These are phyloP conservation scores for Gryllus longicercus DNA, from an alignment of 2,888 invertebrate species.

Conservation along the genomic window DNA sequence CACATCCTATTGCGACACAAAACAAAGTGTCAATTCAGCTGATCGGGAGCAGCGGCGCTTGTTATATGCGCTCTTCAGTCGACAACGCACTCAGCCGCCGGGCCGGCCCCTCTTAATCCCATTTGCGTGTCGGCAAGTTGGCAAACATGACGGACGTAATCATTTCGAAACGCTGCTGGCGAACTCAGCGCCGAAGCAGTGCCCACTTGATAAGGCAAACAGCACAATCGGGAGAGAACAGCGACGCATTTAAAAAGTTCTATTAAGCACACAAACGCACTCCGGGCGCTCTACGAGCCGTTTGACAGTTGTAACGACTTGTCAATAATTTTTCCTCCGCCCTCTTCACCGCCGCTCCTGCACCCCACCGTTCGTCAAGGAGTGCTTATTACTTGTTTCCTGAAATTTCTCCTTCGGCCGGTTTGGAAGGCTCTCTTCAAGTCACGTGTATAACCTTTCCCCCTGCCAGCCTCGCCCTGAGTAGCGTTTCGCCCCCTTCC, in stretches of 20 bases:
- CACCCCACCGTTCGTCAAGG: neutral
- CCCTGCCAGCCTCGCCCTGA: neutral
- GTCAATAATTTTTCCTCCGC: conserved; percentile 3
- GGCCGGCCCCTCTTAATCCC: neutral
- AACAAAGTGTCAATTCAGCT: no score
- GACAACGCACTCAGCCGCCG: neutral
- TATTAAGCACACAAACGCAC: conserved; percentile 17
- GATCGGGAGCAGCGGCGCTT: neutral
- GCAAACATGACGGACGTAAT: conserved; percentile 17
- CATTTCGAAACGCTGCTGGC: conserved; percentile 1
- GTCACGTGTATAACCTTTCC: conserved; percentile 3
- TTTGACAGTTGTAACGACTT: conserved; percentile 11
- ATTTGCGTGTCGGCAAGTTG: neutral
- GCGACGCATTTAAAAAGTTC: neutral
- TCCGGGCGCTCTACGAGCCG: neutral
- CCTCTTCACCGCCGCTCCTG: neutral
- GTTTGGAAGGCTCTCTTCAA: neutral
- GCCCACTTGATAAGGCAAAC: conserved; percentile 10
- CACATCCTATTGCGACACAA: no score
- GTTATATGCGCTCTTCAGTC: neutral
- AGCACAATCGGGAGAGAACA: neutral
- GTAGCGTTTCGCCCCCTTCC: neutral
- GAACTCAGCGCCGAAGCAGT: neutral
- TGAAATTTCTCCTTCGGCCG: neutral
- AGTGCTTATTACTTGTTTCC: conserved; percentile 17